phyloP scores from a whole-genome alignment of 2,888 invertebrate species.

The Tupiocoris notatus region DNA sequence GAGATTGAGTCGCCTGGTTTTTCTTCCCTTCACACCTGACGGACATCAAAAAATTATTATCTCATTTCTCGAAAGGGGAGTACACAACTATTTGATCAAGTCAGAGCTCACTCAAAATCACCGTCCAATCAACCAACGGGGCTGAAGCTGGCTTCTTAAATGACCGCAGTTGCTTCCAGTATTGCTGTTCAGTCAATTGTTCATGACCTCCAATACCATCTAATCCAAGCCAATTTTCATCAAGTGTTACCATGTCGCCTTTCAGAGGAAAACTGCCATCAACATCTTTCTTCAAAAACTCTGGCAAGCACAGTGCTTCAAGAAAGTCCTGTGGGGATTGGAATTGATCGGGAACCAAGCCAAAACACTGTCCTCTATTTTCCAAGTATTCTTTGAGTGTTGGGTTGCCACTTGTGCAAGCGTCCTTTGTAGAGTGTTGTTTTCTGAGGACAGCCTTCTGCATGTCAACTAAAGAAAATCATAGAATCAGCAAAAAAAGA shows the following conservation, averaged over 20 bases:
- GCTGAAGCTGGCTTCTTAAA: slow-evolving; percentile 22
- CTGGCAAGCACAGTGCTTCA: slow-evolving; percentile 17
- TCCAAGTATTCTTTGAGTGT: slow-evolving; percentile 7
- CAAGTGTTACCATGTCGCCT: slow-evolving; percentile 8
- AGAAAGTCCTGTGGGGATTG: slow-evolving; percentile 4
- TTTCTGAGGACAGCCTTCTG: slow-evolving; percentile 1
- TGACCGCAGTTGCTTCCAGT: slow-evolving; percentile 29
- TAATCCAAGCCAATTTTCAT: slow-evolving; percentile 4
- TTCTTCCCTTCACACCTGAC: too few relatives aligned
- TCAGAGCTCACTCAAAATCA: slow-evolving; percentile 12
- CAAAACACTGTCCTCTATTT: slow-evolving; percentile 13
- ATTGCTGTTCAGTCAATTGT: slow-evolving; percentile 12
- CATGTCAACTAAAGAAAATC: background rate
- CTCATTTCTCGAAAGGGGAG: background rate
- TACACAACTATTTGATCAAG: background rate
- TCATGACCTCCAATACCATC: slow-evolving; percentile 13
- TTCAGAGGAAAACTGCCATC: background rate
- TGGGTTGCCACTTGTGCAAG: background rate
- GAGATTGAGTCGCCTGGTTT: too few relatives aligned
- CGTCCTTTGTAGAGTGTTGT: too few relatives aligned
- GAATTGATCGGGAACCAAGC: slow-evolving; percentile 12
- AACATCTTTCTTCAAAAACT: slow-evolving; percentile 6
- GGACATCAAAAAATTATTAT: too few relatives aligned
- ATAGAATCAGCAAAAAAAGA: too few relatives aligned
- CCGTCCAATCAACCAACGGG: slow-evolving; percentile 15